Conservation (phyloP, 2,888 invertebrate genomes). For the Hypomecis punctinalis region DNA sequence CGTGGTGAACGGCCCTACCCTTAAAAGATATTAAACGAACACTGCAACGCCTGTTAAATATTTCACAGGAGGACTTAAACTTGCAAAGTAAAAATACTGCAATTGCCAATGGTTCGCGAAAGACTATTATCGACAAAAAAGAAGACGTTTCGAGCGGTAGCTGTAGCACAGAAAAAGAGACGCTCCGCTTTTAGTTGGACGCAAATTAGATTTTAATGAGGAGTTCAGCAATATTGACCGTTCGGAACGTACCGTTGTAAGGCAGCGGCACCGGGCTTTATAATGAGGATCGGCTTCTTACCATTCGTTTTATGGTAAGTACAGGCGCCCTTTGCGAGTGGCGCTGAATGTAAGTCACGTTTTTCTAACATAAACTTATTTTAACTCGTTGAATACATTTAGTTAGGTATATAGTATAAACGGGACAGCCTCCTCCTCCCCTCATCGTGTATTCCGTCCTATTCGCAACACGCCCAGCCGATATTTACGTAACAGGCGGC, state of each 20-base stretch:
- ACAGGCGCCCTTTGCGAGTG: conserved; percentile 23
- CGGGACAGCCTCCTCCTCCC: conserved; percentile 68
- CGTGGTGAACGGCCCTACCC: conserved; percentile 68
- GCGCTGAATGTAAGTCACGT: conserved; percentile 51
- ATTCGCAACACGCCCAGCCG: conserved; percentile 80
- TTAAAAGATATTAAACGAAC: conserved; percentile 55
- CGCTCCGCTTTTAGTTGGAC: conserved; percentile 59
- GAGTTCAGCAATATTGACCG: conserved; percentile 58
- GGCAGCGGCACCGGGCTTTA: conserved; percentile 48
- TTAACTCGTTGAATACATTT: conserved; percentile 70
- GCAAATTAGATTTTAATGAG: conserved; percentile 67
- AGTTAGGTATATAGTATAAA: conserved; percentile 69
- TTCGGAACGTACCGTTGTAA: conserved; percentile 46
- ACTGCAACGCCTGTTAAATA: conserved; percentile 44
- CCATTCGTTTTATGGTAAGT: conserved; percentile 43
- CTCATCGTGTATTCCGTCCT: conserved; percentile 81
- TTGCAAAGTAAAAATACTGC: conserved; percentile 38
- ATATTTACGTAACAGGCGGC: conserved; percentile 81
- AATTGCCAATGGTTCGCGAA: conserved; percentile 41
- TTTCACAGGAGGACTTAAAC: conserved; percentile 34
- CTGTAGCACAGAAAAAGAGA: conserved; percentile 56
- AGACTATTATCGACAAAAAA: conserved; percentile 41
- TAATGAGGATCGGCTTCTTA: conserved; percentile 50
- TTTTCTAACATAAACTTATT: conserved; percentile 66
- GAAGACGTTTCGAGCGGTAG: conserved; percentile 43